Percentiles rank a stretch among this genome's conserved stretches.
phyloP scores from a whole-genome alignment of 2,888 invertebrate genomes.

The Ptycholaimellus sp. region DNA sequence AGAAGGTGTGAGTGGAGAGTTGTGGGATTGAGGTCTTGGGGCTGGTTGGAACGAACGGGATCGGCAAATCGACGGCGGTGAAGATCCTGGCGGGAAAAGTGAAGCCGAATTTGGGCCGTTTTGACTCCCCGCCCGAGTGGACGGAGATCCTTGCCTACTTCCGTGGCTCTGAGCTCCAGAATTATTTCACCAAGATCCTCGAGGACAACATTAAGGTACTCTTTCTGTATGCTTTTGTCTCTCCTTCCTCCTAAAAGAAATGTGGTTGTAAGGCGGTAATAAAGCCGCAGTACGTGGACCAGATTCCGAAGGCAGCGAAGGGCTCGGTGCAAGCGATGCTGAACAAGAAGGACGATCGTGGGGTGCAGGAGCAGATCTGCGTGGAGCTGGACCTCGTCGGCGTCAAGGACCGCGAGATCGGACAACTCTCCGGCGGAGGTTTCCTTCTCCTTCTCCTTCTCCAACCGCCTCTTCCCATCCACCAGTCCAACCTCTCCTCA shows the following conservation, averaged over 20 bases:
- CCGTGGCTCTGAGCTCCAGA: constrained; percentile 90
- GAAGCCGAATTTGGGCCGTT: constrained; percentile 87
- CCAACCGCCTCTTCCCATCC: no score
- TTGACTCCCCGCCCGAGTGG: constrained; percentile 90
- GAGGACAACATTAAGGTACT: constrained; percentile 92
- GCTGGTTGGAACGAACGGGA: constrained; percentile 93
- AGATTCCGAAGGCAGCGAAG: constrained; percentile 75
- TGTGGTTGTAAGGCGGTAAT: no score
- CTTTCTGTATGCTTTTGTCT: no score
- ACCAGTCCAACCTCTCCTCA: no score
- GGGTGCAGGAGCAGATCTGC: constrained; percentile 56
- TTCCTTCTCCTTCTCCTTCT: no score
- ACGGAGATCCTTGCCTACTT: constrained; percentile 87
- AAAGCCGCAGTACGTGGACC: constrained; percentile 97
- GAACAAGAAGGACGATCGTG: constrained; percentile 69
- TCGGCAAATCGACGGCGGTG: constrained; percentile 92
- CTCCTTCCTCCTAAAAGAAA: no score
- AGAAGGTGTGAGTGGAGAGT: no score
- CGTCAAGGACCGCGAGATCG: constrained; percentile 64
- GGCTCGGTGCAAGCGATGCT: constrained; percentile 60
- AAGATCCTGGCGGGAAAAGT: constrained; percentile 95
- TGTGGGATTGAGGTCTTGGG: constrained; percentile 39
- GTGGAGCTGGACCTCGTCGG: constrained; percentile 61
- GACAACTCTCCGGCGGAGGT: constrained; percentile 81
- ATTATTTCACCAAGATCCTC: constrained; percentile 90